Base-by-base conservation (phyloP, 1,140 invertebrate genomes). In the Dendroctonus ponderosae region DNA sequence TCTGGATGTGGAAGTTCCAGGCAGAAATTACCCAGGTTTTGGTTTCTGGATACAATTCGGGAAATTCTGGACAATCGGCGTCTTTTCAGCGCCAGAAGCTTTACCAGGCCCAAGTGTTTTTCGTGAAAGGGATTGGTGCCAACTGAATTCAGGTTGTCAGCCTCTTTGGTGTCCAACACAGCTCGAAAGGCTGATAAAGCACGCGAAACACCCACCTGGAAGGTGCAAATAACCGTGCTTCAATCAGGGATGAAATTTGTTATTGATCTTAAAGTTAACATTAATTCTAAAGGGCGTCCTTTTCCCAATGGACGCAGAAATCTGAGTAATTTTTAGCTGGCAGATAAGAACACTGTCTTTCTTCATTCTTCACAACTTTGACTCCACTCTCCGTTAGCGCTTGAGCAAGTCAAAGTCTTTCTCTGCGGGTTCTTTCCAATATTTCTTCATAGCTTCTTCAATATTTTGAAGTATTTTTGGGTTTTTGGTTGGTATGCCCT, bases 61-160 rank as follows among this genome's bases (percentile, higher is more conserved):
- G 78, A 48, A 52, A 78, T 75, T 53, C 71, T 72, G 7, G 77
- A 75, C 58, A 77, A 69, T 52, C 65, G 69, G 54, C 73, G 68
- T 26, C 70, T 66, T 58, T 54, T 74, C 46, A 65, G 44, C n/a
- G 71, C 62, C 54, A 76, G 50, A 63, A 49, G 62, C 60, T 76
- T 74, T 2, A 77, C 69, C 37, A 70, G 65, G 8, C 68, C 67
- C 12, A 80, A 52, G 57, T 79, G 74, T n/a, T 72, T 67, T 12
- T 77, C 71, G 59, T 81, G 78, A 79, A 83, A 85, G 46, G 85
- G 84, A 79, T 87, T 87, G 37, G 79, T 76, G 41, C 86, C 86
- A 5, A 87, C 80, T 6, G 74, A 73, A n/a, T 77, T 70, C 12
- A 84, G 73, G 0, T 75, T 73, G 44, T 76, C 74, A 0, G 85